Base-by-base conservation (phyloP, 2,888 invertebrate species). In the Aphodius sticticus region DNA sequence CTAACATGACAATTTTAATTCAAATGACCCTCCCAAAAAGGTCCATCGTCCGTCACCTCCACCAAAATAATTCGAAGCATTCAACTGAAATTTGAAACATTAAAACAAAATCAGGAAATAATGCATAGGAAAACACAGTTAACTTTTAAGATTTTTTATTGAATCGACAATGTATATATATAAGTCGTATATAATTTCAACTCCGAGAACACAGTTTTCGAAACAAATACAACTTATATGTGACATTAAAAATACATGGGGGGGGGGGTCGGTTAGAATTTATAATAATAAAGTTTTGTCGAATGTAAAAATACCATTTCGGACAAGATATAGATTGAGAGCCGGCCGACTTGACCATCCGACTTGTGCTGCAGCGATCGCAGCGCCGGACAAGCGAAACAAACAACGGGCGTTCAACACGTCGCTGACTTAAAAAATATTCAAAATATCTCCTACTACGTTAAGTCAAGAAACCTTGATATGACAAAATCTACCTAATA, bases 401-500 rank as follows among this genome's bases (percentile, higher is more conserved):
- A 53, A 53, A 53, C 53, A 5, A 53, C 53, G 53, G 6, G 12
- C 53, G 53, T 53, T 9, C 53, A 53, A 53, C 53, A 53, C 53
- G 12, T 9, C 9, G 2, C 53, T 12, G 53, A 53, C 53, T 53
- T 26, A 70, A 70, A 70, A 70, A 70, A 70, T 16, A 70, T 70
- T 70, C 6, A 70, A 70, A 53, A 14, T 12, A 14, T 70, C 70
- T 15, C 70, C 70, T 53, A 74, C 78, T 74, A 78, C 37, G 71
- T 78, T 78, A 74, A 77, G 76, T 78, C 69, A 78, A 78, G 78
- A 76, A 78, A 78, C 38, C 70, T 78, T 76, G 79, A 79, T 79
- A 76, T 79, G 76, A 79, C 38, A 79, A 79, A 79, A 79, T 26
- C 76, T 79, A 77, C 71, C 15, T 53, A 53, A 53, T 53, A 53